Conservation (phyloP, 2,797 vertebrate species). For the Malurus leucopterus region DNA sequence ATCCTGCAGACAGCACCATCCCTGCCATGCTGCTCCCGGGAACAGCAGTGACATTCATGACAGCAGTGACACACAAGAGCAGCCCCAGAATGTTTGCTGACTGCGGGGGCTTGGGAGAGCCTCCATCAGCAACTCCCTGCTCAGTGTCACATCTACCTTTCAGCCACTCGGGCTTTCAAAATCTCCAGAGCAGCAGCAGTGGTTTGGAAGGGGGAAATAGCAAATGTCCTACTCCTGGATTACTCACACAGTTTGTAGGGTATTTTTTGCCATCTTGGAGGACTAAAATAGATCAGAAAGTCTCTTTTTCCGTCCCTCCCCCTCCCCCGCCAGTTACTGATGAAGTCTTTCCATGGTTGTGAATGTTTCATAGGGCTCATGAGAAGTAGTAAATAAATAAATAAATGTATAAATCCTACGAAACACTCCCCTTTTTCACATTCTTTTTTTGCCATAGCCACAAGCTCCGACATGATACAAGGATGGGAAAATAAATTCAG, state of each 20-base stretch:
- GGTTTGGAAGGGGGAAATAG: background rate
- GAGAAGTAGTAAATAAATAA: background rate
- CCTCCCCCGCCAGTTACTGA: background rate
- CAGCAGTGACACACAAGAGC: conserved; percentile 7
- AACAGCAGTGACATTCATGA: background rate
- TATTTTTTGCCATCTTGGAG: background rate
- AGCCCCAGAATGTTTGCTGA: background rate
- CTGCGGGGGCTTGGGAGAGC: background rate
- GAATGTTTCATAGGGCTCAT: background rate
- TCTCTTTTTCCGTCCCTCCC: background rate
- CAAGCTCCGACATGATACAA: background rate
- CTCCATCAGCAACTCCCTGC: background rate
- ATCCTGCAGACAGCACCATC: rapidly evolving
- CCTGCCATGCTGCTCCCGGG: background rate
- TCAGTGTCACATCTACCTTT: background rate
- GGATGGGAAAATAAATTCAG: background rate
- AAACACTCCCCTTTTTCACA: background rate
- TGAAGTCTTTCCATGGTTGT: background rate
- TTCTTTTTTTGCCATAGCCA: background rate
- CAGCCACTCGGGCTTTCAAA: background rate
- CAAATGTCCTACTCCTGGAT: background rate
- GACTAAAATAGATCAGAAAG: background rate
- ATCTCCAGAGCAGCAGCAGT: background rate
- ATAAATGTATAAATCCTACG: background rate
- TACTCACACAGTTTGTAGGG: background rate